phyloP scores from a whole-genome alignment of 2,888 invertebrate genomes.

The Cosmia pyralina region DNA sequence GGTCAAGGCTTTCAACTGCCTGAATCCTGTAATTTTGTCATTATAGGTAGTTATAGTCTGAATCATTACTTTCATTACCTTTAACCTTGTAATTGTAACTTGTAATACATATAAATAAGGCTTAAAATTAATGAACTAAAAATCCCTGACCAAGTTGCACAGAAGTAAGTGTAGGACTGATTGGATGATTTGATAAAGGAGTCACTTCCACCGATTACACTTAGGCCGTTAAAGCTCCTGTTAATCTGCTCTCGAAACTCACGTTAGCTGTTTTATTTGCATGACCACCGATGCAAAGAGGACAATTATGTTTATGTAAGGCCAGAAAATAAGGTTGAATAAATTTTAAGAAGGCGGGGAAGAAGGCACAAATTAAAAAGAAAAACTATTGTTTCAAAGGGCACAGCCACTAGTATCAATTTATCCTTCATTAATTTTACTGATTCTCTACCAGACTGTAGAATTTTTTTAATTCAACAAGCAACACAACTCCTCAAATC shows the following conservation, averaged over 20 bases:
- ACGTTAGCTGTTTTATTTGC: background rate
- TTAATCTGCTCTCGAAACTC: background rate
- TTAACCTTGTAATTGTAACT: slow-evolving; percentile 23
- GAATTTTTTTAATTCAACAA: background rate
- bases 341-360: background rate
- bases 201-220: background rate
- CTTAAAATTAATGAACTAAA: slow-evolving; percentile 7
- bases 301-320: background rate
- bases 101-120: background rate
- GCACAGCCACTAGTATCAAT: background rate
- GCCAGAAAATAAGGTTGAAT: background rate
- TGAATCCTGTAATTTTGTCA: slow-evolving; percentile 14
- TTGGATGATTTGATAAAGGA: background rate
- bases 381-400: background rate
- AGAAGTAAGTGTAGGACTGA: background rate
- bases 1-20: background rate
- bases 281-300: background rate
- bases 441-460: background rate
- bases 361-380: background rate
- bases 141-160: slow-evolving; percentile 31
- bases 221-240: background rate
- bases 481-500: background rate
- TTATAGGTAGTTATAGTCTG: background rate
- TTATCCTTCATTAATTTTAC: background rate
- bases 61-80: background rate